Base-by-base conservation (phyloP, 1,140 invertebrate genomes). In the Cydia strobilella region DNA sequence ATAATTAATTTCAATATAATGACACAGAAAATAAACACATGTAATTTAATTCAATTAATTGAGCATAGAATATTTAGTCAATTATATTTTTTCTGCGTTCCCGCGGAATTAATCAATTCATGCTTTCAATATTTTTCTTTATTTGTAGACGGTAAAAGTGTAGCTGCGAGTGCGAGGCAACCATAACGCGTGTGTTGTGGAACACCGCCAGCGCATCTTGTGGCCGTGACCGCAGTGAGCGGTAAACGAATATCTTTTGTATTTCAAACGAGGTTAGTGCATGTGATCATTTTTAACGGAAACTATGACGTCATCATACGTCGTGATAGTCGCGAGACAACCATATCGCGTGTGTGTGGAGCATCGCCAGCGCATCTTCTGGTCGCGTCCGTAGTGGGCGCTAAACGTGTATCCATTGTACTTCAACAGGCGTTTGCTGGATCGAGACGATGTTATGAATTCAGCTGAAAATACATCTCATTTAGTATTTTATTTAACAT, bases 221-320 rank as follows among this genome's bases (percentile, higher is more conserved):
- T 1, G 4, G 25, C 69, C 27, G 45, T 72, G 45, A 54, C 63
- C 20, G 5, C 13, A 10, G 6, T 71, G 76, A 2, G 51, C 51
- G 0, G 71, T 80, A 54, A 77, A 86, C 0, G 82, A 78, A 35
- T 84, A 83, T 10, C 82, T 81, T 18, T 76, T 72, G 0, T 83
- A 13, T 23, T 74, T 66, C 31, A 31, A 4, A 86, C 73, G 76
- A 85, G 66, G 2, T 31, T 5, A 31, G 5, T 31, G 31, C 31
- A 31, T 31, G 31, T 75, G 74, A 4, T 31, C 13, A 20, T 63
- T 12, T 9, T 63, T 74, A n/a, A 63, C 20, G 15, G 42, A 10
- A 20, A 74, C 59, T n/a, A 74, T 63, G 51, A 13, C 12, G 73
- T 74, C 39, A 10, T 65, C 15, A 18, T 42, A 42, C 5, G 62